Base-by-base conservation (phyloP, 2,113 vertebrate species). In the Cygnus buccinator region DNA sequence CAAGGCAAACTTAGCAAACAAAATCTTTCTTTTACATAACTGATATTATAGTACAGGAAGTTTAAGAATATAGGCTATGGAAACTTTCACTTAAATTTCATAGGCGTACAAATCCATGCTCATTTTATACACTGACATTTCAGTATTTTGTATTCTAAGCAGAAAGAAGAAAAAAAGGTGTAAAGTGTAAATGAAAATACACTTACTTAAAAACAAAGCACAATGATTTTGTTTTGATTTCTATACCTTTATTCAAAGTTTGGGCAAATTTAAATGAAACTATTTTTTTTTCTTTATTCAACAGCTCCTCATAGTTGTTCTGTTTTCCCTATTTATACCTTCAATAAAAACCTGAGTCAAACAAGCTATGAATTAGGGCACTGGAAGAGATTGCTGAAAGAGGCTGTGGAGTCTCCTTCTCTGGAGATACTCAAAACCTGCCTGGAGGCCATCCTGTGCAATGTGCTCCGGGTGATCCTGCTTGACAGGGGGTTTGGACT, bases 1-100 rank as follows among this genome's bases (percentile, higher is more conserved):
- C 96, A 97, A 70, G 76, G 63, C n/a, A 90, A 86, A 61, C 66
- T 88, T 77, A 48, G 37, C 82, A 93, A 94, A 93, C 39, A 95
- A 89, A 93, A 95, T 85, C 41, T 93, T 28, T 29, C 37, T 81
- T 91, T 93, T 76, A 71, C 78, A 26, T 50, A 79, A 84, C 54
- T 72, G 41, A 82, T 87, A 87, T 55, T 77, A n/a, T 67, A 25
- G 25, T n/a, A 41, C 17, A 44, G 41, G 22, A 77, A 96, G 9
- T 2, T 82, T 76, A 73, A 15, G 22, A 50, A 29, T 58, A 63
- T 35, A 63, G 90, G 15, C 11, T 66, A 33, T 17, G 8, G 87
- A 78, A 80, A n/a, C 11, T 70, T 93, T 91, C 18, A 57, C 13
- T 90, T 89, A 15, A 8, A 54, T 3, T 1, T n/a, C 21, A 76